Evolutionary conservation across 2,113 vertebrate genomes (phyloP).

Genomic region (Coreoperca whiteheadi): DNA sequence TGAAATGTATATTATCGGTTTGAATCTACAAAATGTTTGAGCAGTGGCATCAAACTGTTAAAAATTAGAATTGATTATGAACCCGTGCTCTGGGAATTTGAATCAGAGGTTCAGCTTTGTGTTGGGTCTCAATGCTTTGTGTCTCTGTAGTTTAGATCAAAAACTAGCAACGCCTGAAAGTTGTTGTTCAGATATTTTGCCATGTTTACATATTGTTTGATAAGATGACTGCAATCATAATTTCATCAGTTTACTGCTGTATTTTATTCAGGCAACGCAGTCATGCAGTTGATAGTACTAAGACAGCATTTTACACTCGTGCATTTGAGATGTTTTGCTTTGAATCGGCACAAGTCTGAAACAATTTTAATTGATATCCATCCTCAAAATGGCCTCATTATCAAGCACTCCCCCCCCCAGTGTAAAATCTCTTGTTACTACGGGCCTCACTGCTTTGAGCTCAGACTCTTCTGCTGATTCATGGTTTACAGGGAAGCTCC

Average conservation of each 20-base stretch:
- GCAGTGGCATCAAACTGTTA: background rate
- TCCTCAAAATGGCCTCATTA: conserved; percentile 11
- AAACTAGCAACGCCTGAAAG: background rate
- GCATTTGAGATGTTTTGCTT: background rate
- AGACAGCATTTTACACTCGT: background rate
- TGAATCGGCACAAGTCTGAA: background rate
- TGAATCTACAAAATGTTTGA: background rate
- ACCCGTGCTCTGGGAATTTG: background rate
- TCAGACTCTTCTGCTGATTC: conserved; percentile 68
- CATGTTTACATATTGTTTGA: background rate
- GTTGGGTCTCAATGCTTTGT: background rate
- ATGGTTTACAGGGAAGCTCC: conserved; percentile 55
- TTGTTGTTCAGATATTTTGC: background rate
- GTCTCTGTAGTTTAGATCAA: background rate
- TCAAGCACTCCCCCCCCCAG: conserved; percentile 8
- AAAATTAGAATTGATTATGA: background rate
- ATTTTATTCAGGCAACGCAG: background rate
- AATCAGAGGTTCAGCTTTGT: background rate
- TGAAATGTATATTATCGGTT: background rate
- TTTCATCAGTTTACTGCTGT: background rate
- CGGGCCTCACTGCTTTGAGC: conserved; percentile 48
- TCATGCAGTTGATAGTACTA: background rate
- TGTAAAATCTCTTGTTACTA: background rate
- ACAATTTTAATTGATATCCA: background rate
- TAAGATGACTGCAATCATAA: background rate